Conservation (phyloP, 1,140 invertebrate species). For the Drosophila parvula region DNA sequence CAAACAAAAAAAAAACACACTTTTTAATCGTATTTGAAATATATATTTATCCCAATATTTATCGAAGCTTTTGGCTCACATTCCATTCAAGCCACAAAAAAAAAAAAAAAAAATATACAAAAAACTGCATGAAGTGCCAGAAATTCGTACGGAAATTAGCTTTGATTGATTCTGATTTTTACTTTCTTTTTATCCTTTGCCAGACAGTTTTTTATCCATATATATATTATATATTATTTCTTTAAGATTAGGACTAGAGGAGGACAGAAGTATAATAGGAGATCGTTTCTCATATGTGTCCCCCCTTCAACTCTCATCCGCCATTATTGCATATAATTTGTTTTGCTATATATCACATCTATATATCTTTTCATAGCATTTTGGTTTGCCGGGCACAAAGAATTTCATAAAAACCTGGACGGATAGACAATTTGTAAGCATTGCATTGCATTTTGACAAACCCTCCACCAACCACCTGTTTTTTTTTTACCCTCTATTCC, state of each 20-base stretch:
- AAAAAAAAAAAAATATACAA: not conserved
- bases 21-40: slow-evolving; percentile 17
- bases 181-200: slow-evolving; percentile 9
- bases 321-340: slow-evolving; percentile 61
- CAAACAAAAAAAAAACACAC: slow-evolving; percentile 8
- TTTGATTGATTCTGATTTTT: not conserved
- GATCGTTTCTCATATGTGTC: slow-evolving; percentile 44
- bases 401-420: slow-evolving; percentile 83
- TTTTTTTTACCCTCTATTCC: slow-evolving; percentile 7
- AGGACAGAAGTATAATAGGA: not conserved
- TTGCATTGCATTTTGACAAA: slow-evolving; percentile 70
- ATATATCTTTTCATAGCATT: slow-evolving; percentile 78
- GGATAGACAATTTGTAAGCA: slow-evolving; percentile 82
- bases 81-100: slow-evolving; percentile 16
- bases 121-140: slow-evolving; percentile 36
- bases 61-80: slow-evolving; percentile 34
- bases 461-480: slow-evolving; percentile 31
- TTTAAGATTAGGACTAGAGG: not conserved
- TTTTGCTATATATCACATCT: slow-evolving; percentile 75
- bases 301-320: slow-evolving; percentile 31
- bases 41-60: slow-evolving; percentile 18
- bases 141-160: slow-evolving; percentile 20
- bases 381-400: slow-evolving; percentile 82
- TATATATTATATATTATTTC: not conserved
- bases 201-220: not conserved